A percentile compares a stretch with the other conserved stretches of the same genome.
Conservation (phyloP, 2,113 vertebrate genomes). For the Thunnus maccoyii region DNA sequence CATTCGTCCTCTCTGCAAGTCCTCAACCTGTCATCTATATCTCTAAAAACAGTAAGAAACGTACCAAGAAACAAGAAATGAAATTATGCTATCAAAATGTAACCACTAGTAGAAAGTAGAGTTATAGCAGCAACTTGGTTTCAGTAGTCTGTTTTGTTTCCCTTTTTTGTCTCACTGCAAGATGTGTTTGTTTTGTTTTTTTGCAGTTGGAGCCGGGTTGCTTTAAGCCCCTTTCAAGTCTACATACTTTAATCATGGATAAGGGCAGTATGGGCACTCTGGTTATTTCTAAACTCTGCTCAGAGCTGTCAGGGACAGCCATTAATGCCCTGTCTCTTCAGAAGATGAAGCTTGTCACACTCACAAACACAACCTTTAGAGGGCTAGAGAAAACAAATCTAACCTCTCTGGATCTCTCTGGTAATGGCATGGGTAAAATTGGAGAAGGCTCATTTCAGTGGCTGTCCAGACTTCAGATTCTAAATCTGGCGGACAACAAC, state of each 20-base stretch:
- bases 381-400: conserved; percentile 88
- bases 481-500: conserved; percentile 87
- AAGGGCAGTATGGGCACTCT: conserved; percentile 76
- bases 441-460: conserved; percentile 86
- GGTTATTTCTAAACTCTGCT: conserved; percentile 81
- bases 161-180: conserved; percentile 33
- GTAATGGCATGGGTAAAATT: conserved; percentile 85
- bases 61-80: conserved; percentile 46
- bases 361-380: conserved; percentile 83
- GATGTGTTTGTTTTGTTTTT: conserved; percentile 25
- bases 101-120: neutral
- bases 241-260: conserved; percentile 87
- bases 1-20: conserved; percentile 82
- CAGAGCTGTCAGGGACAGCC: conserved; percentile 85
- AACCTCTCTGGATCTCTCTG: conserved; percentile 88
- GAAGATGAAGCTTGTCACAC: conserved; percentile 75
- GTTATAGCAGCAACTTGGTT: neutral
- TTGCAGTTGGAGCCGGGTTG: conserved; percentile 88
- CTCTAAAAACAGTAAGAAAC: conserved; percentile 86
- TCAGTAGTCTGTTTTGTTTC: conserved; percentile 47
- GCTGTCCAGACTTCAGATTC: conserved; percentile 84
- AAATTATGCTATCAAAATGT: conserved; percentile 17
- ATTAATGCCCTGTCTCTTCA: conserved; percentile 87
- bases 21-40: conserved; percentile 89
- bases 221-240: conserved; percentile 85